phyloP scores from a whole-genome alignment of 2,797 vertebrate species.

The Urophycis tenuis region DNA sequence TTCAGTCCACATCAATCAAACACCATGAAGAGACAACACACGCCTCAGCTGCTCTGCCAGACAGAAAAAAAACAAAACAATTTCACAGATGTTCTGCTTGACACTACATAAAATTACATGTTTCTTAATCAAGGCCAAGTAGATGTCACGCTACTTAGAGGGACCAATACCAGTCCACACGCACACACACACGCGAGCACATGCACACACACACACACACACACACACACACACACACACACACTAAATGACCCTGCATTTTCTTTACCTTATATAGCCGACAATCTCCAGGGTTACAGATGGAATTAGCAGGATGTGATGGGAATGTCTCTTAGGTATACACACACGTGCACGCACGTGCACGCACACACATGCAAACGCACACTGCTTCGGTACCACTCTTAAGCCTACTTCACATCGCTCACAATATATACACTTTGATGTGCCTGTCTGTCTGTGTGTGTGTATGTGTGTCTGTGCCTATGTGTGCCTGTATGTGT shows the following conservation, averaged over 20 bases:
- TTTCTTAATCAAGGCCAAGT: background rate
- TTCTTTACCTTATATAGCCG: background rate
- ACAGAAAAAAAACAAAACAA: no score
- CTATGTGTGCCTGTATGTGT: background rate
- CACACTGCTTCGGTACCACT: background rate
- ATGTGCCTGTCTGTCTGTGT: background rate
- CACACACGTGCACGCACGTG: background rate
- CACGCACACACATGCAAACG: slow-evolving; percentile 5
- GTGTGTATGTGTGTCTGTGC: background rate
- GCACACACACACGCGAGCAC: no score
- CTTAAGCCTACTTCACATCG: background rate
- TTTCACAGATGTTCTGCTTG: background rate
- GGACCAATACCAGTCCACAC: background rate
- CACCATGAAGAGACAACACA: background rate
- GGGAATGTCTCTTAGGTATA: slow-evolving; percentile 2
- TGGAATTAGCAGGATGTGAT: background rate
- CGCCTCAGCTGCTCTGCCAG: no score
- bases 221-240: background rate
- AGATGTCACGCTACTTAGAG: background rate
- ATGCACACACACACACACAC: no score
- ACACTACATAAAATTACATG: background rate
- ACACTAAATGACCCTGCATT: background rate
- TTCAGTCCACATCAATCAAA: background rate
- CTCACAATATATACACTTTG: background rate
- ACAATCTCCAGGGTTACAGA: background rate